Evolutionary conservation across 1,140 invertebrate species (phyloP), one percentile per base, ranked within the genome.

Genomic region (Eriosoma lanigerum): DNA sequence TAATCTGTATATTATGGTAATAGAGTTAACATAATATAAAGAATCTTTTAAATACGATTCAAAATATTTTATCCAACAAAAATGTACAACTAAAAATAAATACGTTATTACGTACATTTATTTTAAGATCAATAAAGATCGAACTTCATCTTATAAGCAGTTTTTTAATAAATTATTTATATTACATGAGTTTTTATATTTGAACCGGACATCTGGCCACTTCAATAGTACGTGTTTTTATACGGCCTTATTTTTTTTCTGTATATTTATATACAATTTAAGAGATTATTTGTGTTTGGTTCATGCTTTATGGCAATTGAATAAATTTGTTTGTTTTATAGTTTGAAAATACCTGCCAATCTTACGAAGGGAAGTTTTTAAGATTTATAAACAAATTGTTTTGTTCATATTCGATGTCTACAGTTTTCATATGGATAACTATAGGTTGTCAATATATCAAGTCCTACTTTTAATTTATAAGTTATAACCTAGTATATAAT

Each of bases 181-280:
- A 73, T 21, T 54, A 29, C 32, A 54, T 15, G 21, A 48, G n/a
- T 32, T 13, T 46, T 54, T 13, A 58, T 32, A 73, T 54, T 73
- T 70, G 6, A 58, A 21, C 32, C n/a, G n/a, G 73, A 76, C 73
- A 76, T 76, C 73, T 76, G 73, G 73, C 54, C 73, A 44, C 73
- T 76, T 76, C n/a, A 76, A 76, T 58, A 76, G n/a, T 52, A 76
- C 54, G 32, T 58, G 73, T 32, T 76, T 10, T 56, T 38, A 38
- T 32, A 58, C 32, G 12, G 54, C 1, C 1, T 38, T 38, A 38
- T 60, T 15, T 76, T 32, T 32, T 58, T 21, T 76, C n/a, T 56
- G 13, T 29, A 56, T 54, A 73, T 21, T 44, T 13, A 56, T 58
- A 8, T 75, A 38, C 38, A 58, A 46, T 46, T 44, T 46, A 21